Conservation (phyloP, 2,113 vertebrate genomes). For the Epinephelus moara region DNA sequence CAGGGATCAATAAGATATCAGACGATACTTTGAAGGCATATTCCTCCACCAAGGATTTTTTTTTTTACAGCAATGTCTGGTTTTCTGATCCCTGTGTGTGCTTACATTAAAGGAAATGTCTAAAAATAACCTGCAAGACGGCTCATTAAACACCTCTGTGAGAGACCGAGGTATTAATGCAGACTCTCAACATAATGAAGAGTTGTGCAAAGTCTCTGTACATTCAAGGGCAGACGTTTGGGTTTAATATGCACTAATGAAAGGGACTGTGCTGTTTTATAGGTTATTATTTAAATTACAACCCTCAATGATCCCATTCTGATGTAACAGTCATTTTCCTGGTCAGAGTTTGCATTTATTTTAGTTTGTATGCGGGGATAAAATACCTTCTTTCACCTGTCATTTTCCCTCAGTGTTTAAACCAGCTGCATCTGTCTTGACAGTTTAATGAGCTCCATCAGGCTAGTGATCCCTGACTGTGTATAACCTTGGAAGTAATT, state of each 20-base stretch:
- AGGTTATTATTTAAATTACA: neutral
- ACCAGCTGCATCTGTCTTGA: neutral
- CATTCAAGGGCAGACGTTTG: neutral
- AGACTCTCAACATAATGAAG: neutral
- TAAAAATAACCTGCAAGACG: slow-evolving; percentile 11
- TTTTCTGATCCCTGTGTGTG: slow-evolving; percentile 24
- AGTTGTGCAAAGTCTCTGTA: neutral
- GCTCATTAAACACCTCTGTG: slow-evolving; percentile 31
- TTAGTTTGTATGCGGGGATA: neutral
- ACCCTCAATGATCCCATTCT: neutral
- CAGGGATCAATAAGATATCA: slow-evolving; percentile 43
- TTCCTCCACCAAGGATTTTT: neutral
- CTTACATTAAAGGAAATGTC: slow-evolving; percentile 26
- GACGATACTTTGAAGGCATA: slow-evolving; percentile 26
- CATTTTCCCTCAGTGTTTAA: neutral
- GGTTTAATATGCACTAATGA: neutral
- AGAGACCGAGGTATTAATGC: neutral
- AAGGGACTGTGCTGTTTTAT: neutral
- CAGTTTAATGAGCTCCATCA: slow-evolving; percentile 18
- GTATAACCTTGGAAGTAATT: slow-evolving; percentile 8
- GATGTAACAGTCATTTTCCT: neutral
- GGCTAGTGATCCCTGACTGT: neutral
- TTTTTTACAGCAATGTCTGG: neutral
- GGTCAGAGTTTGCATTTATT: neutral
- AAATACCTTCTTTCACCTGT: neutral